phyloP scores from a whole-genome alignment of 2,888 invertebrate genomes.

The Seira sanloemensis region DNA sequence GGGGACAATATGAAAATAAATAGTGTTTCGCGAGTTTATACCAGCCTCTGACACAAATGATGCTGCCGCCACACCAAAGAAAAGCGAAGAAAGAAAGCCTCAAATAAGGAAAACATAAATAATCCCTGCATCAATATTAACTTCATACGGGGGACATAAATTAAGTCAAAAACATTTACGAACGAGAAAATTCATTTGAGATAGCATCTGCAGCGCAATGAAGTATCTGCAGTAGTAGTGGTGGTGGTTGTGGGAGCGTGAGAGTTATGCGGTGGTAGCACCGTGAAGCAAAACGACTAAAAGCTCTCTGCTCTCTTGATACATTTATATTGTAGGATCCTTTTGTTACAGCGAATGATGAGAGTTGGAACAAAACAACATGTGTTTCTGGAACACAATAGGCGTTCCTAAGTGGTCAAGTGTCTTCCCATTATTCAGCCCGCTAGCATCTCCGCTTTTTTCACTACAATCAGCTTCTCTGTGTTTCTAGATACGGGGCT shows the following conservation, averaged over 20 bases:
- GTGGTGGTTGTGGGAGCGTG: too few relatives aligned
- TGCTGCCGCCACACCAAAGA: background rate
- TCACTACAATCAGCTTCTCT: conserved; percentile 20
- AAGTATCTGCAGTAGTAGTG: too few relatives aligned
- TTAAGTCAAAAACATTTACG: background rate
- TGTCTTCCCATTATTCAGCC: conserved; percentile 66
- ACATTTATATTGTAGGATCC: conserved; percentile 57
- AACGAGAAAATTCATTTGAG: background rate
- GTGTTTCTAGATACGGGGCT: background rate
- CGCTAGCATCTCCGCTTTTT: conserved; percentile 52
- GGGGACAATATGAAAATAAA: background rate
- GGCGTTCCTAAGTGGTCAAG: conserved; percentile 68
- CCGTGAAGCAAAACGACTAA: conserved; percentile 42
- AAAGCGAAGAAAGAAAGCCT: background rate
- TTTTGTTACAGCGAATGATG: conserved; percentile 60
- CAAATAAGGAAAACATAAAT: background rate
- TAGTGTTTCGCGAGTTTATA: background rate
- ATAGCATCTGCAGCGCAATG: background rate
- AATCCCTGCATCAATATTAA: background rate
- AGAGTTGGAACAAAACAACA: conserved; percentile 63
- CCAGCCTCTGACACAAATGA: background rate
- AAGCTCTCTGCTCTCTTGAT: conserved; percentile 44
- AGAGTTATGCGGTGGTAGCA: too few relatives aligned
- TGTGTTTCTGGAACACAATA: conserved; percentile 66
- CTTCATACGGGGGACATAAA: background rate